A percentile compares a stretch with the other conserved stretches of the same genome.
These are phyloP conservation scores for Diaphora mendica DNA, from an alignment of 2,888 invertebrate species.

Conservation along the genomic window DNA sequence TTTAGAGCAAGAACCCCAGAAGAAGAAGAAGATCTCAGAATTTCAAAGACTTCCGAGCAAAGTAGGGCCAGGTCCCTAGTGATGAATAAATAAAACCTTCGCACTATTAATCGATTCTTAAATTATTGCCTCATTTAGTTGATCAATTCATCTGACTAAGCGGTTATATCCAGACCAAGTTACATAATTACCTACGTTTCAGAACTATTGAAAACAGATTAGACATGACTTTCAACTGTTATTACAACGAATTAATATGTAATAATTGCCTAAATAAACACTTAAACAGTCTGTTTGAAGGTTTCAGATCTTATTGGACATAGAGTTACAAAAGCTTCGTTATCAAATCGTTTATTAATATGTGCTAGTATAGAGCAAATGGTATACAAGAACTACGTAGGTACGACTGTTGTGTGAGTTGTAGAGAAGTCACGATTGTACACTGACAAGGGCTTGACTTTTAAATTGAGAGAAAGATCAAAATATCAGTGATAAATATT, in stretches of 20 bases:
- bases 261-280: not conserved
- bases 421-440: no score
- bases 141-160: not conserved
- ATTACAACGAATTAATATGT: not conserved
- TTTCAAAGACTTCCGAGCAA: no score
- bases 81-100: no score
- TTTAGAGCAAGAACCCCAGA: no score
- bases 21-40: no score
- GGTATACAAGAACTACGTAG: not conserved
- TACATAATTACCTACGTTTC: not conserved
- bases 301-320: not conserved
- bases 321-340: not conserved
- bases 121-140: not conserved
- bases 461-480: no score
- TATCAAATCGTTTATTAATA: not conserved
- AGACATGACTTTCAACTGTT: not conserved
- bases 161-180: not conserved
- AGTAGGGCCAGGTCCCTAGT: no score
- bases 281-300: not conserved
- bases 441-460: no score
- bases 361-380: not conserved
- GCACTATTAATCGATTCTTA: not conserved
- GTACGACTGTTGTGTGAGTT: no score
- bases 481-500: no score
- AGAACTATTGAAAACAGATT: not conserved